phyloP scores from a whole-genome alignment of 2,797 vertebrate genomes.

The Kryptopterus vitreolus region DNA sequence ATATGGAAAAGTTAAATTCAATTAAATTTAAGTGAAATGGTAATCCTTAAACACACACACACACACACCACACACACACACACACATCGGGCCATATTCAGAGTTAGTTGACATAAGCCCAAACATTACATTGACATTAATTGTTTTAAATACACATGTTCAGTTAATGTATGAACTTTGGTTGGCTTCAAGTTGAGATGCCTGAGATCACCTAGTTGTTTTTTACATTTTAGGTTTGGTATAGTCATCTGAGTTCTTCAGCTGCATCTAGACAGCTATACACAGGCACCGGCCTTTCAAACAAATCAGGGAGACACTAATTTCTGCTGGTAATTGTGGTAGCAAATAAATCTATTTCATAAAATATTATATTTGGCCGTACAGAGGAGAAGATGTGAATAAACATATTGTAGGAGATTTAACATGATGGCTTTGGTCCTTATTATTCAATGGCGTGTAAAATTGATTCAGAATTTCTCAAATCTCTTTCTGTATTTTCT shows the following conservation, averaged over 20 bases:
- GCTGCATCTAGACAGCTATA: background rate
- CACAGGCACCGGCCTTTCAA: constrained; percentile 9
- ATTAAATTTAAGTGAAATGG: background rate
- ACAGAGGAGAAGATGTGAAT: background rate
- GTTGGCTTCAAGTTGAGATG: background rate
- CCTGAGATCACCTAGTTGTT: background rate
- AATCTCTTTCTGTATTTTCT: background rate
- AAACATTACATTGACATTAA: too few relatives aligned
- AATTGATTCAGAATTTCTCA: background rate
- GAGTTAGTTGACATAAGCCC: background rate
- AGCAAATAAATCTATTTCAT: background rate
- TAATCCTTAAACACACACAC: background rate
- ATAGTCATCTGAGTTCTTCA: background rate
- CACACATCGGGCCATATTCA: background rate
- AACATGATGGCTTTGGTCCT: background rate
- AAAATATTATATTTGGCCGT: background rate
- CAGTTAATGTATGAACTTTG: background rate
- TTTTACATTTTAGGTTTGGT: too few relatives aligned
- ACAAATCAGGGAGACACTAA: background rate
- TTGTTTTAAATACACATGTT: background rate
- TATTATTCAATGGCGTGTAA: background rate
- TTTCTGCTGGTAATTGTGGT: background rate
- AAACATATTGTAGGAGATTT: background rate
- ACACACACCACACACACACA: too few relatives aligned
- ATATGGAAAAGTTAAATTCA: background rate